Conservation (phyloP, 2,797 vertebrate species). For the Lepidocolaptes lacrymiger region DNA sequence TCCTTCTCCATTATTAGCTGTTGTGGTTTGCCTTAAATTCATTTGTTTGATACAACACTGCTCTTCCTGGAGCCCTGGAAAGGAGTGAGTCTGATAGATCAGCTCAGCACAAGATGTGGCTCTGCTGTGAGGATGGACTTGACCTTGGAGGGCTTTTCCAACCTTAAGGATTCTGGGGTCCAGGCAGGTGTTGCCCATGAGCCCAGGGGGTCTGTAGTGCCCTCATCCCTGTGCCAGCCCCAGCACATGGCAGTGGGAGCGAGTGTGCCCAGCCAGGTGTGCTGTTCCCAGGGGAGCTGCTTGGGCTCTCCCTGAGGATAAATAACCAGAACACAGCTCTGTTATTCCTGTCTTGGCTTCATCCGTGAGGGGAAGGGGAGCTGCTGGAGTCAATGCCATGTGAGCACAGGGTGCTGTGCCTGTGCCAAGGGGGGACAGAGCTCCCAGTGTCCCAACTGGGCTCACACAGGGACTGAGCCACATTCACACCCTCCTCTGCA, state of each 20-base stretch:
- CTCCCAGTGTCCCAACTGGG: not conserved
- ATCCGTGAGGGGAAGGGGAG: not conserved
- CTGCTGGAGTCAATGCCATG: not conserved
- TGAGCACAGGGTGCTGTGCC: not conserved
- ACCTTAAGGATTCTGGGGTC: fast-evolving
- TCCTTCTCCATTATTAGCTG: not conserved
- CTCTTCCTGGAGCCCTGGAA: not conserved
- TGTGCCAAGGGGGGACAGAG: not conserved
- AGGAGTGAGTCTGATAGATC: not conserved
- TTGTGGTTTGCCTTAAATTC: not conserved
- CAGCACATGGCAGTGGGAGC: not conserved
- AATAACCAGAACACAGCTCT: not conserved
- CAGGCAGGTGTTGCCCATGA: fast-evolving
- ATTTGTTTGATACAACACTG: not conserved
- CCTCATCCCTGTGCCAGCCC: not conserved
- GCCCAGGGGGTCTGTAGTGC: not conserved
- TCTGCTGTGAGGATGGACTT: not conserved
- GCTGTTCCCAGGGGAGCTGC: not conserved
- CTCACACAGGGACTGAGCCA: not conserved
- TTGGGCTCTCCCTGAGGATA: not conserved
- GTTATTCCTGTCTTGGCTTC: not conserved
- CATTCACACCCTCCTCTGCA: fast-evolving
- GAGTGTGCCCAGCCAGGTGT: not conserved
- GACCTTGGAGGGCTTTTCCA: not conserved
- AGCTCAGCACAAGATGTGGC: not conserved